These are phyloP conservation scores for Strix uralensis DNA, from an alignment of 2,113 vertebrate species.

Conservation along the genomic window DNA sequence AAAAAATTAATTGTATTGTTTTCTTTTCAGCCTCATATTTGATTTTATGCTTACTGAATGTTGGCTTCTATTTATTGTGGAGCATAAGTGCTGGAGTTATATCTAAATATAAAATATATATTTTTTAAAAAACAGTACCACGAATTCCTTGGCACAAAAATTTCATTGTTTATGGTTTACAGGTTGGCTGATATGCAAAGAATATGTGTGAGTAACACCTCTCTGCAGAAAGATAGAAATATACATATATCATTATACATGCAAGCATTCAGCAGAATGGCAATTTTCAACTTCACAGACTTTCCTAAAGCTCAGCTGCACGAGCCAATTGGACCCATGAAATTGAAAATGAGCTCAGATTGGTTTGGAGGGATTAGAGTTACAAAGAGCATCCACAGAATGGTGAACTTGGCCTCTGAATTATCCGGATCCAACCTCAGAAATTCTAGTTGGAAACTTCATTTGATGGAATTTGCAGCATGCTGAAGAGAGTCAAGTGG, in stretches of 20 bases:
- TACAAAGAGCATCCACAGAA: not conserved
- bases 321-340: conserved; percentile 10
- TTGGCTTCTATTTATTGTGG: not conserved
- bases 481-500: not conserved
- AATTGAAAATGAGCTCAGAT: conserved; percentile 47
- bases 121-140: not conserved
- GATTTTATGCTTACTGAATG: not conserved
- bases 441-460: not conserved
- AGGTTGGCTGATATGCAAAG: not conserved
- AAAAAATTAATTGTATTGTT: conserved; percentile 19
- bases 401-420: not conserved
- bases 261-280: conserved; percentile 22
- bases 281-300: conserved; percentile 50
- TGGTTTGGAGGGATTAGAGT: conserved; percentile 39
- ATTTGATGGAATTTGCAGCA: not conserved
- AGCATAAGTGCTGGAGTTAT: not conserved
- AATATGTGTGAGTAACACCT: not conserved
- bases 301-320: conserved; percentile 8
- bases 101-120: not conserved
- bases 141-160: not conserved
- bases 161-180: not conserved
- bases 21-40: not conserved
- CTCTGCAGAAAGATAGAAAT: not conserved
- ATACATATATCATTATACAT: not conserved
- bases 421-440: not conserved